Conservation (phyloP, 2,888 invertebrate genomes). For the Hemaris fuciformis region DNA sequence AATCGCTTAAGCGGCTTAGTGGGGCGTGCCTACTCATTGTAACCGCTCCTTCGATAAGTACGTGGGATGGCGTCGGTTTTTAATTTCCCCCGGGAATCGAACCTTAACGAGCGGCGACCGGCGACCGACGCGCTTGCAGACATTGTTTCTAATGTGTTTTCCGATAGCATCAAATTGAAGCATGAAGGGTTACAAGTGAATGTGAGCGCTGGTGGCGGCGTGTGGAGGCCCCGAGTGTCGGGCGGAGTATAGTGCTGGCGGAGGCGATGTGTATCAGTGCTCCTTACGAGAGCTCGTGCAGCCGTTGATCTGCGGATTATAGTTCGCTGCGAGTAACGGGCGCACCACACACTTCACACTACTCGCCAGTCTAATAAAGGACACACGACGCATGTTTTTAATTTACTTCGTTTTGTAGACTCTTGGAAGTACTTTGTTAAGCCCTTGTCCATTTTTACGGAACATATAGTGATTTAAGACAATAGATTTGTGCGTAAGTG, state of each 20-base stretch:
- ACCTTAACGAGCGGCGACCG: constrained; percentile 30
- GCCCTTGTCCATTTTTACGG: not conserved
- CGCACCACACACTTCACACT: not conserved
- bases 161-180: constrained; percentile 18
- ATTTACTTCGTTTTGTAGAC: not conserved
- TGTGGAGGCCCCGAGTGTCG: too few species aligned
- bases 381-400: not conserved
- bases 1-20: constrained; percentile 36
- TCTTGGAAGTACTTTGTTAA: not conserved
- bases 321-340: not conserved
- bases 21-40: constrained; percentile 22
- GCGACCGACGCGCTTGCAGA: constrained; percentile 23
- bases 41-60: constrained; percentile 37
- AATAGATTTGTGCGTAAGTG: too few species aligned
- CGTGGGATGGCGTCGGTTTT: constrained; percentile 32
- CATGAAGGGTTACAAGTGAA: not conserved
- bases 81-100: constrained; percentile 47
- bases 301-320: not conserved
- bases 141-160: constrained; percentile 39
- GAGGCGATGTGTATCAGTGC: not conserved
- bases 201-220: too few species aligned
- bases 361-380: not conserved
- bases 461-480: too few species aligned
- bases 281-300: not conserved
- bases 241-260: too few species aligned